phyloP scores from a whole-genome alignment of 2,113 vertebrate genomes.

The Arenaria interpres region DNA sequence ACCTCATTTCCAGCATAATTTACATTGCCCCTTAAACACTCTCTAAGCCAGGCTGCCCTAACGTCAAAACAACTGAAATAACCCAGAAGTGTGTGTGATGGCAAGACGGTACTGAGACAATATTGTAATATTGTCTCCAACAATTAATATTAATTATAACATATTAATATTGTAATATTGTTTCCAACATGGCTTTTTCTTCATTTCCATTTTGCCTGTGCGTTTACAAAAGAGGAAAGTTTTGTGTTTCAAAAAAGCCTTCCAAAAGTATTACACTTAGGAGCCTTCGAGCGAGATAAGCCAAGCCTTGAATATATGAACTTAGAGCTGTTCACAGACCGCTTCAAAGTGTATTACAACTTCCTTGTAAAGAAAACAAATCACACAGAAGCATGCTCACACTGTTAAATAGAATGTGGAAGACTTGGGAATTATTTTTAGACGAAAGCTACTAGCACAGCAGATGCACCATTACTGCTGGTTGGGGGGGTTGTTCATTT shows the following conservation, averaged over 20 bases:
- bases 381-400: neutral
- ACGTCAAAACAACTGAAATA: neutral
- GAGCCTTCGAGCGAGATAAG: neutral
- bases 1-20: neutral
- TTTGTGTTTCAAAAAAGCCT: neutral
- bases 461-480: neutral
- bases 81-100: neutral
- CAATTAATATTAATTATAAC: no score
- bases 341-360: neutral
- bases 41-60: neutral
- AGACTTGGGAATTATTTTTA: neutral
- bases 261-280: neutral
- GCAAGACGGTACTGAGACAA: neutral
- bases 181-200: neutral
- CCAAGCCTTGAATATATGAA: accelerated
- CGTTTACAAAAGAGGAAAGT: neutral
- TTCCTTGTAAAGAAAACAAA: neutral
- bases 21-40: neutral
- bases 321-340: neutral
- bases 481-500: neutral
- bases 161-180: neutral
- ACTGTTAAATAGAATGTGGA: neutral
- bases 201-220: neutral
- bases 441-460: neutral
- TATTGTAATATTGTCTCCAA: no score